Base-by-base conservation (phyloP, 2,888 invertebrate species). In the Charanyca ferruginea region DNA sequence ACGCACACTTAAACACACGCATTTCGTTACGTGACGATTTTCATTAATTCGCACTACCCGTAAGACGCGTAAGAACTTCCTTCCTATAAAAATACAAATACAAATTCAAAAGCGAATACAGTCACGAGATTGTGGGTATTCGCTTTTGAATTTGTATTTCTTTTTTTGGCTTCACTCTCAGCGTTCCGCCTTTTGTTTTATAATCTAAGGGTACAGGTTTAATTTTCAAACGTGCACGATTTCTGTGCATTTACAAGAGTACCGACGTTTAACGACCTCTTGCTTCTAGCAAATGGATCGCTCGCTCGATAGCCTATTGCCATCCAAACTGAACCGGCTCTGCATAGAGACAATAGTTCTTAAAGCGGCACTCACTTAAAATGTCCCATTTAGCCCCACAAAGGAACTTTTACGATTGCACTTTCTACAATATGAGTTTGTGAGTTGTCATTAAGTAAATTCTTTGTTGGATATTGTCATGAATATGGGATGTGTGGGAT, bases 331-430 rank as follows among this genome's bases (percentile, higher is more conserved):
- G 87, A 83, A 86, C 88, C 83, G 87, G 79, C 80, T 88, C 84
- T 85, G 86, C 89, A 88, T 87, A 87, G 82, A 91, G 89, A 92
- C 90, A 92, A 93, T 92, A 88, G 90, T 91, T 89, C 91, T 90
- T 90, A 90, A 88, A 91, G 89, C 87, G 85, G 89, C 85, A 86
- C 89, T 89, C 89, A 90, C 92, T 93, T 90, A 90, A 89, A 93
- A 89, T 87, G 92, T 87, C 85, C 91, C 89, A 92, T 91, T 92
- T 90, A 85, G 79, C 69, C 69, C 75, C 87, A 92, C 92, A 94
- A 93, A 93, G 92, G 89, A 86, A 91, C 88, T 90, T 91, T 90
- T 87, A 85, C 83, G 77, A 80, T 81, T 83, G 85, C 85, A 85
- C 84, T 85, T 78, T 82, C 75, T 80, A 69, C 70, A 75, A 78